Base-by-base conservation (phyloP, 2,113 vertebrate species). In the Osmerus mordax region DNA sequence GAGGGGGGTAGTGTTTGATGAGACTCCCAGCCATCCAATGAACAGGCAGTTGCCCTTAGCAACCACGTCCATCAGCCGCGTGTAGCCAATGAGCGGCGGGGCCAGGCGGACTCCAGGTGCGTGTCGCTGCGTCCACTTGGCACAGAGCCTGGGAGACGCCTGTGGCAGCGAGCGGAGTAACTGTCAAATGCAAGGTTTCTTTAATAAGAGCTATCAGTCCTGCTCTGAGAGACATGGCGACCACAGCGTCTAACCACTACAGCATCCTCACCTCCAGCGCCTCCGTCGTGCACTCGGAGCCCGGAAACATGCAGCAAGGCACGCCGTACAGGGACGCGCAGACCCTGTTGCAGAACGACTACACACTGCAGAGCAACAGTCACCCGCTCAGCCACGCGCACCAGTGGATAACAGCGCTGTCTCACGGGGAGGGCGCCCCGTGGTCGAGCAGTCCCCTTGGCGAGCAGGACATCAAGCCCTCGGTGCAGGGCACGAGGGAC, bases 191-290 rank as follows among this genome's bases (percentile, higher is more conserved):
- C 93, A 90, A 94, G 94, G 91, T 93, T 93, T 92, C 91, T 94
- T 92, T 92, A 93, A 92, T 89, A 90, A 86, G 93, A 92, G 93
- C 91, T 90, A 93, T 91, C 95, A 96, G 94, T 95, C 93, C 94
- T 93, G 93, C 93, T 94, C 92, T 88, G 91, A 92, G 93, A 95
- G 94, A 95, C 96, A 97, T 97, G 96, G 95, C 96, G 94, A 96
- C 96, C 91, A 93, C 96, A 95, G 95, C 96, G 91, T 96, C 96
- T 92, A 96, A 94, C 93, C 96, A 97, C 92, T 97, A 96, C 93
- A 96, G 90, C 91, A 93, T 97, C 88, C 95, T 97, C 92, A 93
- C 94, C 92, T 94, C 96, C 93, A 93, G 95, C 93, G 93, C 96
- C 86, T 94, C 95, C 86, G 94, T 96, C 91, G 95, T 95, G 91